Conservation (phyloP, 2,113 vertebrate species). For the Platichthys stellatus region DNA sequence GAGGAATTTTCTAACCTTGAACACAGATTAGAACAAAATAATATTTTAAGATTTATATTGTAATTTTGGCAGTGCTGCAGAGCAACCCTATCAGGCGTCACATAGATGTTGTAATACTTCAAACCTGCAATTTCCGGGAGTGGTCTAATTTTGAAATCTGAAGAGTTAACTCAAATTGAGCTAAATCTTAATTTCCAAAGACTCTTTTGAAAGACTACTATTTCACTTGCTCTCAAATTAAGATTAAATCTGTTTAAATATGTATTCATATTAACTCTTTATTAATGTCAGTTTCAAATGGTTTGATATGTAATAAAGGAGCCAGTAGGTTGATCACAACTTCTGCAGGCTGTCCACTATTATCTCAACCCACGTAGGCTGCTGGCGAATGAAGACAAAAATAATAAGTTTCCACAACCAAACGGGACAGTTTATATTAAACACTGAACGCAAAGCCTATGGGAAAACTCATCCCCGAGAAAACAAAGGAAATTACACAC, state of each 20-base stretch:
- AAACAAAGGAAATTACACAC: slow-evolving; percentile 64
- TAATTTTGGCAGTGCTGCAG: neutral
- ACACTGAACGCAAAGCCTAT: slow-evolving; percentile 13
- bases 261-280: no score
- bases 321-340: neutral
- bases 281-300: no score
- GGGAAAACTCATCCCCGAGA: slow-evolving; percentile 38
- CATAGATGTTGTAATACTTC: neutral
- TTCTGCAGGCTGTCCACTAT: neutral
- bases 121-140: no score
- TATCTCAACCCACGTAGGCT: neutral
- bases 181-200: no score
- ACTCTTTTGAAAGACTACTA: no score
- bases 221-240: no score
- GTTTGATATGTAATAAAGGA: no score
- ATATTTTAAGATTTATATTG: neutral
- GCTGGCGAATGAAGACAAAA: neutral
- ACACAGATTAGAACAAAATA: slow-evolving; percentile 37
- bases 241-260: no score
- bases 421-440: slow-evolving; percentile 15
- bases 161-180: no score
- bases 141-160: no score
- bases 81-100: neutral
- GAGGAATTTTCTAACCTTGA: slow-evolving; percentile 13
- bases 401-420: slow-evolving; percentile 7